Base-by-base conservation (phyloP, 2,888 invertebrate species). In the Osmoderma eremita region DNA sequence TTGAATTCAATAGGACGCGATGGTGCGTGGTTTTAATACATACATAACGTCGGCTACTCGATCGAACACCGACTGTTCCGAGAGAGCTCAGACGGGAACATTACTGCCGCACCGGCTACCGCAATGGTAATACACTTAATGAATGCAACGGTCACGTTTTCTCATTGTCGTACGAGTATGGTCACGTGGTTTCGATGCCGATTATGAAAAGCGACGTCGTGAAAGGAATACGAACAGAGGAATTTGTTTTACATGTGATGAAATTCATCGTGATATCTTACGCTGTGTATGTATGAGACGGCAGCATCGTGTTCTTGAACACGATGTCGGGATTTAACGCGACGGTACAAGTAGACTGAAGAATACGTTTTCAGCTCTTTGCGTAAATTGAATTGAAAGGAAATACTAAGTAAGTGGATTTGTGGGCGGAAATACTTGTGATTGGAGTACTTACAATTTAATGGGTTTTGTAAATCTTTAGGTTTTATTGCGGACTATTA, bases 121-220 rank as follows among this genome's bases (percentile, higher is more conserved):
- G 24, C 24, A 5, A 38, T 42, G 15, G 45, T 58, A 58, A 58
- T 61, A 41, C 45, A 30, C 58, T 42, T 61, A 61, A 61, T 61
- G 58, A 58, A 61, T 61, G 45, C 36, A 4, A 18, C 45, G 45
- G 58, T 61, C 58, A 61, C 45, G 45, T 45, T 61, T 48, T 45
- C 45, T 58, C 42, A 58, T 45, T 61, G 58, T 61, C 58, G 24
- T 45, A 45, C 45, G 58, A 17, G 42, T 45, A 61, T 45, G 58
- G 45, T 45, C 30, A 24, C 58, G 24, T 30, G 30, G 30, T 17
- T 61, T 61, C 45, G 30, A 53, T 53, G 24, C 15, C 58, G 42
- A 61, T 61, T 61, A 61, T 61, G 42, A 61, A 61, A 61, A 48
- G 58, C 30, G 58, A 30, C 17, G 30, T 30, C 58, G 58, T 58